These are phyloP conservation scores for Meriones psammophilus DNA, from an alignment of 2,797 vertebrate species.

Conservation along the genomic window DNA sequence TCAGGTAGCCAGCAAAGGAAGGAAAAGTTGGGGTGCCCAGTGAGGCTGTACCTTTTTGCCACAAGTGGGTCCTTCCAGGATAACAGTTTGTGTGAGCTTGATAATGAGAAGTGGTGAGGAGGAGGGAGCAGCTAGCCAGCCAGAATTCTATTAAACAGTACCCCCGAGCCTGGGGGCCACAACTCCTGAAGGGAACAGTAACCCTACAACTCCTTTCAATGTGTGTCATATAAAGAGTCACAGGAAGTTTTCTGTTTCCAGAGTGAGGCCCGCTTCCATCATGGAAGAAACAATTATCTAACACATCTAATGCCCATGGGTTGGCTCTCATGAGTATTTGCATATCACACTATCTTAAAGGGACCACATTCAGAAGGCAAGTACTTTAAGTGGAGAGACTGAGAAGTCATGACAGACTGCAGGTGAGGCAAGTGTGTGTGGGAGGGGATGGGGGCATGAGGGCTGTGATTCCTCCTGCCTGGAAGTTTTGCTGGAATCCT, in stretches of 20 bases:
- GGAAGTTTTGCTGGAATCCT: background rate
- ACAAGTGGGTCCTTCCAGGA: too few relatives aligned
- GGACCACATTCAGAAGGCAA: background rate
- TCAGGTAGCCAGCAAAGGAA: background rate
- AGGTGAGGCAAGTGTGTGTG: rapidly evolving
- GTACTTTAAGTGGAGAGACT: background rate
- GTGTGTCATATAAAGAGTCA: background rate
- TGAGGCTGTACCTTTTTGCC: background rate
- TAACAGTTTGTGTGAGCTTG: background rate
- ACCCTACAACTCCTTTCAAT: background rate
- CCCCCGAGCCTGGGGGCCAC: rapidly evolving
- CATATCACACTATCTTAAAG: background rate
- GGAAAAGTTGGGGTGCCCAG: background rate
- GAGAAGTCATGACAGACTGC: background rate
- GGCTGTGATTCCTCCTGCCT: background rate
- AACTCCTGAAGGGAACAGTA: background rate
- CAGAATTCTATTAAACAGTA: background rate
- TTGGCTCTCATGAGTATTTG: background rate
- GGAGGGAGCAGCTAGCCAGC: rapidly evolving
- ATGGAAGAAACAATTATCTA: constrained; percentile 8
- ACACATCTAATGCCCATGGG: background rate
- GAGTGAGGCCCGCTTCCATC: background rate
- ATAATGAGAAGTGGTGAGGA: background rate
- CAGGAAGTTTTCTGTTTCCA: background rate
- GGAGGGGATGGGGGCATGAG: too few relatives aligned